Evolutionary conservation across 1,140 invertebrate genomes (phyloP), one percentile per base, ranked within the genome.

Genomic region (Brachionus paranguensis): DNA sequence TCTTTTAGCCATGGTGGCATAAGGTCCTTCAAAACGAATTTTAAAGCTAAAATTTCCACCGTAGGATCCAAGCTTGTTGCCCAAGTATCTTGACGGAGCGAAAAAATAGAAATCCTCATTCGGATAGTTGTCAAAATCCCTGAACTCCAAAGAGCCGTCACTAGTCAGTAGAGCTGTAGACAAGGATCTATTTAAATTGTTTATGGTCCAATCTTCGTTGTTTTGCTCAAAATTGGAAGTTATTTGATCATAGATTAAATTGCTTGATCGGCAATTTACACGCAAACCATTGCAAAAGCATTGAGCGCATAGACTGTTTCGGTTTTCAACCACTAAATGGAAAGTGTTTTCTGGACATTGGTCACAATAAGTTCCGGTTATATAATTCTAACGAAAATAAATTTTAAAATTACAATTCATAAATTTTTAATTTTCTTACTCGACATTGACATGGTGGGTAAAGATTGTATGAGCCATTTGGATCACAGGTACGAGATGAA

Each of bases 281-380:
- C 96, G 96, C 87, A 95, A 96, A 1, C 97, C 96, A 89, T 98
- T 99, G 88, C 97, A 99, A 92, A 97, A 99, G 88, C 97, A 99
- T 86, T 95, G 94, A 2, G 95, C 97, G 87, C 97, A 99, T 0
- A 97, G 97, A 10, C 93, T 92, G 0, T 93, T 93, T 1, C 78
- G 33, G 88, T 99, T 98, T 45, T 87, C 89, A 24, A 92, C 91
- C 88, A 96, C 93, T 27, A 99, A 90, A 89, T 97, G 94, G 89
- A 96, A 99, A 2, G 95, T 95, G 55, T 96, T 96, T 37, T 95
- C 93, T 85, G 93, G 92, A 87, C 97, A 99, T 1, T 92, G 89
- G 85, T 96, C 94, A 88, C 97, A 99, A 1, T 92, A 91, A 87
- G 91, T 88, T 8, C 93, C 94, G 83, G 92, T 90, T 1, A 95